Conservation (phyloP, 1,140 invertebrate genomes). For the Drosophila burlai region DNA sequence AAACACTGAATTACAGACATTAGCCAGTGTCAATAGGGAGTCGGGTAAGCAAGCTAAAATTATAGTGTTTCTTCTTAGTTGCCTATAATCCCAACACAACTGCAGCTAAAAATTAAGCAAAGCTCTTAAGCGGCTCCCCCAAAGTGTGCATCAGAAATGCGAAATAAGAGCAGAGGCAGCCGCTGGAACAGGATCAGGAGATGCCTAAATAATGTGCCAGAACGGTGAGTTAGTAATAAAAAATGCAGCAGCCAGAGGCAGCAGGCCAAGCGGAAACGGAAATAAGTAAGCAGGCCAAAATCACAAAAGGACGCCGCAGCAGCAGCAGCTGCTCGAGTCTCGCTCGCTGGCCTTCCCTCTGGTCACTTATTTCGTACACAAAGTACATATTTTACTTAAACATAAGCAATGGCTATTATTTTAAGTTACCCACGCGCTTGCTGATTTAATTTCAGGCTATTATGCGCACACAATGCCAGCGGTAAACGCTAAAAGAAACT, state of each 20-base stretch:
- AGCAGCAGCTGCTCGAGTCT: constrained; percentile 22
- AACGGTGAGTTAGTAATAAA: constrained; percentile 44
- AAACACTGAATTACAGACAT: constrained; percentile 55
- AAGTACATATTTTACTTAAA: constrained; percentile 80
- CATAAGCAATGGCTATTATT: constrained; percentile 83
- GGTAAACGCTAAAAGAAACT: constrained; percentile 58
- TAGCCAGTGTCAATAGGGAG: constrained; percentile 16
- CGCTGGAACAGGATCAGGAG: constrained; percentile 4
- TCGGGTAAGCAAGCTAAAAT: constrained; percentile 36
- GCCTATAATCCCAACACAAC: constrained; percentile 10
- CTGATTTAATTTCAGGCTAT: constrained; percentile 82
- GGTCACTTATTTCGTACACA: constrained; percentile 56
- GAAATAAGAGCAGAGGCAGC: not conserved
- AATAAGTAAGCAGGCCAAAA: constrained; percentile 56
- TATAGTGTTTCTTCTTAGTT: constrained; percentile 11
- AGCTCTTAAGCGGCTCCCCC: constrained; percentile 33
- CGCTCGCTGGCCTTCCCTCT: constrained; percentile 1
- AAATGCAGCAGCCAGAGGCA: constrained; percentile 50
- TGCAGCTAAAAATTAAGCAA: constrained; percentile 53
- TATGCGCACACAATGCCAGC: constrained; percentile 78
- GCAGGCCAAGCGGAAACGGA: constrained; percentile 63
- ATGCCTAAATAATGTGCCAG: constrained; percentile 43
- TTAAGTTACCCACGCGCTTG: constrained; percentile 79
- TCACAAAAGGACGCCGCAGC: constrained; percentile 23
- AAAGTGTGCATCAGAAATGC: constrained; percentile 37